These are phyloP conservation scores for Grantiella picta DNA, from an alignment of 2,113 vertebrate genomes.

Conservation along the genomic window DNA sequence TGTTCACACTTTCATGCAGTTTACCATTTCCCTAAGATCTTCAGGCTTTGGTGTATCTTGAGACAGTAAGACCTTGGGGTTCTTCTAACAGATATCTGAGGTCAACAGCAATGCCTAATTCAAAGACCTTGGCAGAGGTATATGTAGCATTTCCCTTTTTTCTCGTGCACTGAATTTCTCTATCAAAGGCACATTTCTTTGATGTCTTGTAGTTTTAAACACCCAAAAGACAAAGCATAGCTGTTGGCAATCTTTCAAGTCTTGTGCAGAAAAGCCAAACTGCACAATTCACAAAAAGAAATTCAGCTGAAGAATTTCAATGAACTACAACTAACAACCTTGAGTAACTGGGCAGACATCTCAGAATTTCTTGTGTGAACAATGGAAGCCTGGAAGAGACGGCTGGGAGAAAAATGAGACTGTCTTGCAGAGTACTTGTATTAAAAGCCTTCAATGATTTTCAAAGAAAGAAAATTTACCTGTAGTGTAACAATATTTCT, in stretches of 20 bases:
- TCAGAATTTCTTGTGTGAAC: background rate
- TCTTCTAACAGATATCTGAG: background rate
- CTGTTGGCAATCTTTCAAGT: background rate
- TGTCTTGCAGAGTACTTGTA: background rate
- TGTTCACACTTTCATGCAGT: background rate
- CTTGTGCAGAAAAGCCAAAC: background rate
- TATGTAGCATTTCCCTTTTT: background rate
- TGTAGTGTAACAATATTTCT: background rate
- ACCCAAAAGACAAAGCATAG: background rate
- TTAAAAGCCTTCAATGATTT: background rate
- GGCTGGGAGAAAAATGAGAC: background rate
- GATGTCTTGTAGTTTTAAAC: background rate
- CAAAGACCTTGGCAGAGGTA: background rate
- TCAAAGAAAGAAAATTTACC: background rate
- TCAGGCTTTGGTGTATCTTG: background rate
- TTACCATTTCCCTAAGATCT: background rate
- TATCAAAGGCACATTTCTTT: background rate
- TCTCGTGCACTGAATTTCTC: background rate
- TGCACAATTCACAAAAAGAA: background rate
- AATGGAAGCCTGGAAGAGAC: background rate
- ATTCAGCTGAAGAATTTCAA: background rate
- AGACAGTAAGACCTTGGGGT: background rate
- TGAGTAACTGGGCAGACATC: background rate
- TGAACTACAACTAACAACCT: background rate
- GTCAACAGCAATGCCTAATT: background rate